A percentile compares a stretch with the other conserved stretches of the same genome.
Conservation (phyloP, 1,140 invertebrate genomes). For the Hypsibius dujardini region DNA sequence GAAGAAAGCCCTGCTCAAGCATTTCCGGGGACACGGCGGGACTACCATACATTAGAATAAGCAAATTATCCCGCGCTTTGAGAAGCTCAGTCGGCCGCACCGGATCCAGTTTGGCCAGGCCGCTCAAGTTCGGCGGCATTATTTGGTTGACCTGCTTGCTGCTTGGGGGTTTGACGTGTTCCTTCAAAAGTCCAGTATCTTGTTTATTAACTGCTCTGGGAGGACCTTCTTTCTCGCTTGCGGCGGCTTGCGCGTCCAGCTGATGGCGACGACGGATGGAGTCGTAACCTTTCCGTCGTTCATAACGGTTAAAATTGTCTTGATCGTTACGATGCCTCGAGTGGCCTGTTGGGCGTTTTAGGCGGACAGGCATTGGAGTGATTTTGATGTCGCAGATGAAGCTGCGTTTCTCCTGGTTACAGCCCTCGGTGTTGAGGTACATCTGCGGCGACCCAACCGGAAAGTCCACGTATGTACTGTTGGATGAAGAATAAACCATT, state of each 20-base stretch:
- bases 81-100: not conserved
- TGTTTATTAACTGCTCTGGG: not conserved
- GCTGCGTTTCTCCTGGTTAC: not conserved
- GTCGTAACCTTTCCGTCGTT: not conserved
- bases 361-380: not conserved
- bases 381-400: not conserved
- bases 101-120: not conserved
- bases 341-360: not conserved
- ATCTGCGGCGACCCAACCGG: not conserved
- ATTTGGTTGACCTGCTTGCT: not conserved
- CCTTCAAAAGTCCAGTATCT: not conserved
- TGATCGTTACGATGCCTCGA: not conserved
- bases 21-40: not conserved
- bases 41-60: not conserved
- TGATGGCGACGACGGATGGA: too few relatives aligned
- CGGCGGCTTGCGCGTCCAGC: not conserved
- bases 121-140: not conserved
- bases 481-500: not conserved
- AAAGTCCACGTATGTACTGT: constrained; percentile 6
- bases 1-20: not conserved
- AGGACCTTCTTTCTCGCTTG: not conserved
- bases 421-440: not conserved
- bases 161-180: not conserved
- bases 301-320: not conserved
- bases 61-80: not conserved